Conservation (phyloP, 2,888 invertebrate genomes). For the Tupiocoris notatus region DNA sequence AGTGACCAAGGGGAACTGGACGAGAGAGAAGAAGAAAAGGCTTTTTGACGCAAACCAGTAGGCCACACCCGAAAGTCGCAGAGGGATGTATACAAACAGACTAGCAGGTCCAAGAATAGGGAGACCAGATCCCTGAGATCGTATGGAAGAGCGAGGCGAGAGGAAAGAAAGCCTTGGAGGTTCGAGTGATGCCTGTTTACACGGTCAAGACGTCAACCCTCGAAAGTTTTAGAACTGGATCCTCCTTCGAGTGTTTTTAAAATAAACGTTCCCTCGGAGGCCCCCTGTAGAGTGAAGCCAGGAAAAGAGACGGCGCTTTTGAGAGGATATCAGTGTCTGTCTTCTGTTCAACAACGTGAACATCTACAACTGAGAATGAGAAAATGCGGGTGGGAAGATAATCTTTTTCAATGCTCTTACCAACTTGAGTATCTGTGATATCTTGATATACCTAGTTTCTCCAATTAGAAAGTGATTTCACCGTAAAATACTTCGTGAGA, state of each 20-base stretch:
- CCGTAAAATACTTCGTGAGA: too few species aligned
- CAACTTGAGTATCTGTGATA: too few species aligned
- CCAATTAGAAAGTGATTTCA: too few species aligned
- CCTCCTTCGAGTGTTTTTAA: constrained; percentile 43
- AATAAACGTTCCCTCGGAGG: constrained; percentile 34
- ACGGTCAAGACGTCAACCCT: constrained; percentile 43
- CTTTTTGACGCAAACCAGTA: constrained; percentile 28
- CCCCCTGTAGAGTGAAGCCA: not conserved
- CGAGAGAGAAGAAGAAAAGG: not conserved
- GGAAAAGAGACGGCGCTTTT: constrained; percentile 17
- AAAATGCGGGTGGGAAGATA: not conserved
- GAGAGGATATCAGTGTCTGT: constrained; percentile 43
- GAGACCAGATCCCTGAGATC: constrained; percentile 3
- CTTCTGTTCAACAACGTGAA: constrained; percentile 32
- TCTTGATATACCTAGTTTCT: not conserved
- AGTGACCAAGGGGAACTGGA: constrained; percentile 27
- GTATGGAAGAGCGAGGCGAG: too few species aligned
- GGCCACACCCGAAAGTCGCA: constrained; percentile 12
- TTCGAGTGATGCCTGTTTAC: constrained; percentile 43
- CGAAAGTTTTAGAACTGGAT: constrained; percentile 27
- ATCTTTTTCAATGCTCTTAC: too few species aligned
- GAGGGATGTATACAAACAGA: constrained; percentile 39
- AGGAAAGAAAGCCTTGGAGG: constrained; percentile 13
- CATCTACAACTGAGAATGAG: not conserved
- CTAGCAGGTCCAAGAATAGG: constrained; percentile 38